Base-by-base conservation (phyloP, 2,888 invertebrate genomes). In the Galerucella pusilla region DNA sequence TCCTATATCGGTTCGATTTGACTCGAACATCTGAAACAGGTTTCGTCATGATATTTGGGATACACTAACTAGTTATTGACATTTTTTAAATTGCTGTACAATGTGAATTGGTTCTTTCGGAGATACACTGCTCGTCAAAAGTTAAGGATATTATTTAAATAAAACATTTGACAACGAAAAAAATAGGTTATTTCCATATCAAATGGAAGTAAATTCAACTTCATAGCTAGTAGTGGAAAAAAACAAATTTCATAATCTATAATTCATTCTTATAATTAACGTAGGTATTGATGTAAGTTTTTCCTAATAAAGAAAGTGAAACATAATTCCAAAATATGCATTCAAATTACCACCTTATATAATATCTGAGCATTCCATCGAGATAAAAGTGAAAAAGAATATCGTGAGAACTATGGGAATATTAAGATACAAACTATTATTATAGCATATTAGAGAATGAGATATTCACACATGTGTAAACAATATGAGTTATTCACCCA, bases 391-490 rank as follows among this genome's bases (percentile, higher is more conserved):
- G 52, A 52, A 52, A 52, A n/a, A 52, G 11, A 42, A 42, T 9
- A 42, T 14, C n/a, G 52, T 52, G 52, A 14, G 52, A 52, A n/a
- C 52, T 7, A n/a, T 52, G n/a, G n/a, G 52, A 52, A 52, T n/a
- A 52, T n/a, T 52, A 52, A 7, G n/a, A 3, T 52, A 52, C 52
- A 5, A n/a, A 11, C 6, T 11, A 14, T 52, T 52, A 52, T 52
- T n/a, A 52, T 52, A 5, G 52, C n/a, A 52, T 52, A 52, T 49
- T 35, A 42, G 1, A 52, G n/a, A n/a, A 52, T n/a, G 52, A n/a
- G 52, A 52, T 14, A 52, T 52, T 52, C 52, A 52, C 52, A 52
- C 52, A n/a, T 52, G 52, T 52, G 14, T 52, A 52, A 52, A 52
- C 52, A 52, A 52, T 52, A 52, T n/a, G 52, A 5, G 14, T 52